phyloP scores from a whole-genome alignment of 2,888 invertebrate genomes.

The Empis livida region DNA sequence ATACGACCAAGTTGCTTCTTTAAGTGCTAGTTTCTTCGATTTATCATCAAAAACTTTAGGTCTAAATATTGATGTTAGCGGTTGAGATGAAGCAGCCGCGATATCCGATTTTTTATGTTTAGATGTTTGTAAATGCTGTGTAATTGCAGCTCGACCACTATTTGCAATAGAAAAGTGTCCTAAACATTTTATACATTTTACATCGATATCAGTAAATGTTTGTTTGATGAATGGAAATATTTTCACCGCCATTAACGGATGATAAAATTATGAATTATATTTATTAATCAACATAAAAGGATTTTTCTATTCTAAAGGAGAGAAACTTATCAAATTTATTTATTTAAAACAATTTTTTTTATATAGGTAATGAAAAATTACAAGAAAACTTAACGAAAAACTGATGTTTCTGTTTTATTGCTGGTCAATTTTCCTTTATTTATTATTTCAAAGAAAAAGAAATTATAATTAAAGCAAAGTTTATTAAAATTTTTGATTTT shows the following conservation, averaged over 20 bases:
- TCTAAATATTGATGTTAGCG: neutral
- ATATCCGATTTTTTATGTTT: neutral
- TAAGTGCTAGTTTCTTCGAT: neutral
- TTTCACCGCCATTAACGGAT: neutral
- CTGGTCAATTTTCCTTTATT: too few relatives aligned
- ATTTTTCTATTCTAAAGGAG: too few relatives aligned
- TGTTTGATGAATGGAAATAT: neutral
- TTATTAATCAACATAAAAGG: too few relatives aligned
- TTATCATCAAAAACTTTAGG: neutral
- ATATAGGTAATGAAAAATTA: too few relatives aligned
- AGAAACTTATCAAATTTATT: too few relatives aligned
- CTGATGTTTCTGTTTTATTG: too few relatives aligned
- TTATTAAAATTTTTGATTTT: too few relatives aligned
- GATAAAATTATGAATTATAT: too few relatives aligned
- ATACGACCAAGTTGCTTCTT: neutral
- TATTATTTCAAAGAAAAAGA: too few relatives aligned
- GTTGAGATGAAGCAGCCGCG: neutral
- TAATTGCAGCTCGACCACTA: neutral
- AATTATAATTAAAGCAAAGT: too few relatives aligned
- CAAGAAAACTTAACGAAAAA: too few relatives aligned
- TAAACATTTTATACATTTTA: neutral
- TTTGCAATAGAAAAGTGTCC: neutral
- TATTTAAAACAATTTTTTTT: too few relatives aligned
- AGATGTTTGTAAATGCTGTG: neutral
- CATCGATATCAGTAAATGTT: neutral